Evolutionary conservation across 2,888 invertebrate genomes (phyloP), one percentile per base, ranked within the genome.

Genomic region (Xanthorhoe designata): DNA sequence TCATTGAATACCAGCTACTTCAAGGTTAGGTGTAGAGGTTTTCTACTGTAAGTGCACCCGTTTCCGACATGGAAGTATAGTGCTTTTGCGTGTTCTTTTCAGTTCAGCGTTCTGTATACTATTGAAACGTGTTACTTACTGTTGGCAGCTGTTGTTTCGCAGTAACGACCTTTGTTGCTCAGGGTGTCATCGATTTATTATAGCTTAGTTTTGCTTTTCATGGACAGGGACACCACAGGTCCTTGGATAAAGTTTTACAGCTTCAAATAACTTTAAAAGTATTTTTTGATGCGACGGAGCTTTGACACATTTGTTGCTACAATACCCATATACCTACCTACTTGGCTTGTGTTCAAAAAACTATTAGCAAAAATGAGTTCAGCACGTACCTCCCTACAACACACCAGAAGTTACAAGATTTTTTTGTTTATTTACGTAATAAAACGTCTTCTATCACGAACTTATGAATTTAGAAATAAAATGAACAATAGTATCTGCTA

Each of bases 61-160:
- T 45, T 72, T 71, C 50, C 69, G 56, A 68, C 66, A 65, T 68
- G 70, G 64, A 70, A 73, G 65, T 71, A 61, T 74, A 79, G 81
- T 78, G 80, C 78, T 73, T 80, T 81, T 72, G 74, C 76, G 73
- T 81, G 81, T 80, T 72, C 67, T 50, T 45, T 65, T 58, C 24
- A 52, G 57, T 62, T 19, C 51, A 54, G 61, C 58, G 67, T 60
- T 35, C 54, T 50, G 54, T 74, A 60, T 65, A 72, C 68, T 76
- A 75, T 75, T 73, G 70, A 72, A 70, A 66, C 29, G 29, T 73
- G 68, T 73, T 75, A 69, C 56, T 52, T 59, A 57, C 38, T 55
- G 45, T 53, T 32, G 59, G 60, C 63, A 66, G 65, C 69, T 61
- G 65, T 58, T 61, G 32, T 61, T 64, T 68, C 64, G 49, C 64